phyloP scores from a whole-genome alignment of 2,888 invertebrate genomes.

The Hemistola chrysoprasaria region DNA sequence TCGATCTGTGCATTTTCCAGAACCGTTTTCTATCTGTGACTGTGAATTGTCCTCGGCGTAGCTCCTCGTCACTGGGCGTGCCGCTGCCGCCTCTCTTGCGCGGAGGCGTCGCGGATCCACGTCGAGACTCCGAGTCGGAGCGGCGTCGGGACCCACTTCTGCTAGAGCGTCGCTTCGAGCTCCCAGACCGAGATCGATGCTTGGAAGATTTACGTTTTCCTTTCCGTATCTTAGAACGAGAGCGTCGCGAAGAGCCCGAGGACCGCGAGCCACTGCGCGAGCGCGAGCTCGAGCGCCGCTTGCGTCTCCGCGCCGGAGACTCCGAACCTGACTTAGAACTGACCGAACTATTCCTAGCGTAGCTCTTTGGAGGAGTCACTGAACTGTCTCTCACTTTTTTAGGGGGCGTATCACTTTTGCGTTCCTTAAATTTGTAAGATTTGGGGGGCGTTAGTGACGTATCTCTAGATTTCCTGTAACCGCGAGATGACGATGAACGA shows the following conservation, averaged over 20 bases:
- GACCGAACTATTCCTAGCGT: slow-evolving; percentile 54
- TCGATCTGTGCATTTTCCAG: slow-evolving; percentile 67
- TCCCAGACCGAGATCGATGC: slow-evolving; percentile 47
- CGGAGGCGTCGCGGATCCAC: slow-evolving; percentile 45
- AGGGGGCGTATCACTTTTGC: slow-evolving; percentile 41
- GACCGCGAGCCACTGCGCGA: slow-evolving; percentile 44
- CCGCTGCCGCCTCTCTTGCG: slow-evolving; percentile 49
- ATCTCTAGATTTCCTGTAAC: slow-evolving; percentile 41
- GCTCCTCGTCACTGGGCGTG: slow-evolving; percentile 63
- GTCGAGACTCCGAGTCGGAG: slow-evolving; percentile 47
- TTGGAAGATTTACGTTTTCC: slow-evolving; percentile 34
- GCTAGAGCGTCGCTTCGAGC: slow-evolving; percentile 49
- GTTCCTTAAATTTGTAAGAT: slow-evolving; percentile 47
- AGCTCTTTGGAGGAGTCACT: slow-evolving; percentile 68
- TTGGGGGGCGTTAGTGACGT: slow-evolving; percentile 46
- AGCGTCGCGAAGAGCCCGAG: slow-evolving; percentile 42
- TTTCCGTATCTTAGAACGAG: slow-evolving; percentile 43
- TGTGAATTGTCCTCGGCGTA: slow-evolving; percentile 72
- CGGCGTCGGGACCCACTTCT: slow-evolving; percentile 42
- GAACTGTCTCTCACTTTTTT: slow-evolving; percentile 56
- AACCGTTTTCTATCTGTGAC: slow-evolving; percentile 72
- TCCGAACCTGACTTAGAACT: slow-evolving; percentile 31
- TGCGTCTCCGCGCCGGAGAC: slow-evolving; percentile 46
- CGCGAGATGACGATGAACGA: slow-evolving; percentile 54
- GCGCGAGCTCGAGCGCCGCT: slow-evolving; percentile 39